Evolutionary conservation across 2,113 vertebrate species (phyloP).

Genomic region (Eulacestoma nigropectus): DNA sequence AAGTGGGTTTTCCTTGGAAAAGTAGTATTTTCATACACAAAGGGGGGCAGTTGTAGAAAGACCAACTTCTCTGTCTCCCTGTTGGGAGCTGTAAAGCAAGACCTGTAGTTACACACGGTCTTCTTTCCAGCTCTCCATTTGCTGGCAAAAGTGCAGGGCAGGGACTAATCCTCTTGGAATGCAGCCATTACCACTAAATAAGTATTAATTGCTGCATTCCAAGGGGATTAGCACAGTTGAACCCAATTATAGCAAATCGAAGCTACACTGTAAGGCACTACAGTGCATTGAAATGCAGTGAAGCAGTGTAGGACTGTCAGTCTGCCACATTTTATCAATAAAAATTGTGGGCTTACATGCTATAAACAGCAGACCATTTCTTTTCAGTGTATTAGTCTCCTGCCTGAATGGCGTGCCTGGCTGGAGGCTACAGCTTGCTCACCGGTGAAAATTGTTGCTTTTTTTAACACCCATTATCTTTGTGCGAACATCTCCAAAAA

Average conservation of each 20-base stretch:
- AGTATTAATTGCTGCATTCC: constrained; percentile 62
- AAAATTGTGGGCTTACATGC: neutral
- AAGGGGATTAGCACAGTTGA: constrained; percentile 50
- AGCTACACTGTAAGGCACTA: neutral
- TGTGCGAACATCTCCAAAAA: constrained; percentile 4
- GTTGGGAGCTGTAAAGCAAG: constrained; percentile 4
- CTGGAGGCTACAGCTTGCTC: constrained; percentile 7
- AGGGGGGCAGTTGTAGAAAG: neutral
- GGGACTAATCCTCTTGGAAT: constrained; percentile 58
- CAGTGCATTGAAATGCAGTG: neutral
- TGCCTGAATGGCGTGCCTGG: neutral
- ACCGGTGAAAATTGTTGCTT: neutral
- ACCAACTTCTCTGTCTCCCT: neutral
- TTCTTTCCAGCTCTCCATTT: neutral
- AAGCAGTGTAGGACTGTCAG: constrained; percentile 2
- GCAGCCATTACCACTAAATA: constrained; percentile 51
- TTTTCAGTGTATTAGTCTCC: neutral
- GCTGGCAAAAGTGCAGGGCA: constrained; percentile 17
- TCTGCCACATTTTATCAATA: constrained; percentile 2
- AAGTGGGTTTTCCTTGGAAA: neutral
- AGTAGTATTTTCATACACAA: neutral
- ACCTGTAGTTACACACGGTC: neutral
- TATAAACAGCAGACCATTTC: neutral
- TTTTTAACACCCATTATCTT: constrained; percentile 25
- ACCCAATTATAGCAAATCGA: constrained; percentile 37